A percentile compares a stretch with the other conserved stretches of the same genome.
Evolutionary conservation across 2,888 invertebrate genomes (phyloP).

Genomic region (Onchidella celtica): DNA sequence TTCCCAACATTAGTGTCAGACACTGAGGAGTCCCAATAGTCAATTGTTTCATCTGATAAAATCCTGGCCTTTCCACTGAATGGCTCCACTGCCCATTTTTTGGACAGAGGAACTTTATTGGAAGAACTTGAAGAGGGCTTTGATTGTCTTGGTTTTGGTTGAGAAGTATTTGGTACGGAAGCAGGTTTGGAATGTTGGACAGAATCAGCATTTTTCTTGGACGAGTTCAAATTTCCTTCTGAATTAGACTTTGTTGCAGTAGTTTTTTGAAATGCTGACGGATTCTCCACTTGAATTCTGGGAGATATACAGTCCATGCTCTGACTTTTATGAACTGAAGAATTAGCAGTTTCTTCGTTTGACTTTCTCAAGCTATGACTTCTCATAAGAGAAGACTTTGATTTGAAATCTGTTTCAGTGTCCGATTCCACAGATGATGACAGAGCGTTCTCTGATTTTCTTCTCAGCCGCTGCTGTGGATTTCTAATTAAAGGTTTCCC

Average conservation of each 20-base stretch:
- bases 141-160: background rate
- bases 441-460: slow-evolving; percentile 38
- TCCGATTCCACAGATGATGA: slow-evolving; percentile 39
- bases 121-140: background rate
- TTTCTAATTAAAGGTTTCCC: slow-evolving; percentile 31
- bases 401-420: background rate
- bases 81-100: slow-evolving; percentile 25
- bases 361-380: slow-evolving; percentile 13
- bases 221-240: background rate
- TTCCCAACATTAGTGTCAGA: background rate
- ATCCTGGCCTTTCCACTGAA: slow-evolving; percentile 39
- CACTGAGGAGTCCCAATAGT: slow-evolving; percentile 23
- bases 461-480: slow-evolving; percentile 14
- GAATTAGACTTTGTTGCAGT: background rate
- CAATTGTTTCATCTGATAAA: background rate
- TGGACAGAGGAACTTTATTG: background rate
- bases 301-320: slow-evolving; percentile 35
- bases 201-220: background rate
- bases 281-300: background rate
- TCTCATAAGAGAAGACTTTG: background rate
- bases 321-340: slow-evolving; percentile 36
- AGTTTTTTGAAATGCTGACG: background rate
- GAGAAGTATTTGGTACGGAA: background rate
- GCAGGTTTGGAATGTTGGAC: background rate
- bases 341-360: background rate